Conservation (phyloP, 2,113 vertebrate species). For the Anoura caudifer region DNA sequence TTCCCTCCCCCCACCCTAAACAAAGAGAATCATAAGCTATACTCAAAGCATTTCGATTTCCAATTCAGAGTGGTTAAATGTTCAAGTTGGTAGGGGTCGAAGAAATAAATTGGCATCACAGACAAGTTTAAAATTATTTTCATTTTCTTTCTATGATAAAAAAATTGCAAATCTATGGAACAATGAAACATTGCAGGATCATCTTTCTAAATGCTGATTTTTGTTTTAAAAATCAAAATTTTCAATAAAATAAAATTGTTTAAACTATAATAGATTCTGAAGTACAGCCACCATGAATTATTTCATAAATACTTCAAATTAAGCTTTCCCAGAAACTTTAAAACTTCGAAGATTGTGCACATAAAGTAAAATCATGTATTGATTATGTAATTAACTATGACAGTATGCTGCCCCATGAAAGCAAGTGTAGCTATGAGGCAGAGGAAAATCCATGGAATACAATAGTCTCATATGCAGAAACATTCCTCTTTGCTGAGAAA, state of each 20-base stretch:
- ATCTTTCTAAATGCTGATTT: background rate
- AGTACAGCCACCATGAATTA: background rate
- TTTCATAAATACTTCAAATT: background rate
- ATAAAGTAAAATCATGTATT: background rate
- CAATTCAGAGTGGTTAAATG: constrained; percentile 71
- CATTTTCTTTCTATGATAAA: constrained; percentile 31
- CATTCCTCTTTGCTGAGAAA: background rate
- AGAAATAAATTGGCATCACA: constrained; percentile 63
- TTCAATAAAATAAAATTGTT: background rate
- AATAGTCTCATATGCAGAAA: background rate
- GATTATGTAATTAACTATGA: background rate
- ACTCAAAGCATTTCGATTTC: constrained; percentile 77
- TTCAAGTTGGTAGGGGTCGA: constrained; percentile 42
- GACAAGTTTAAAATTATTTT: constrained; percentile 67
- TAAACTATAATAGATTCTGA: background rate
- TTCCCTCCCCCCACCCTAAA: constrained; percentile 52
- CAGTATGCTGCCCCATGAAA: background rate
- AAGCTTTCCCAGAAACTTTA: background rate
- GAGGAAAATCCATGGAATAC: background rate
- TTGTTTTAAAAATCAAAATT: background rate
- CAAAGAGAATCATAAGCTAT: constrained; percentile 74
- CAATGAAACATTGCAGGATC: background rate
- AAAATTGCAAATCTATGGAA: constrained; percentile 34
- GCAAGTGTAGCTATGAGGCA: background rate
- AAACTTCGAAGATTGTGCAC: background rate